Evolutionary conservation across 2,113 vertebrate genomes (phyloP).

Genomic region (Choloepus hoffmanni): DNA sequence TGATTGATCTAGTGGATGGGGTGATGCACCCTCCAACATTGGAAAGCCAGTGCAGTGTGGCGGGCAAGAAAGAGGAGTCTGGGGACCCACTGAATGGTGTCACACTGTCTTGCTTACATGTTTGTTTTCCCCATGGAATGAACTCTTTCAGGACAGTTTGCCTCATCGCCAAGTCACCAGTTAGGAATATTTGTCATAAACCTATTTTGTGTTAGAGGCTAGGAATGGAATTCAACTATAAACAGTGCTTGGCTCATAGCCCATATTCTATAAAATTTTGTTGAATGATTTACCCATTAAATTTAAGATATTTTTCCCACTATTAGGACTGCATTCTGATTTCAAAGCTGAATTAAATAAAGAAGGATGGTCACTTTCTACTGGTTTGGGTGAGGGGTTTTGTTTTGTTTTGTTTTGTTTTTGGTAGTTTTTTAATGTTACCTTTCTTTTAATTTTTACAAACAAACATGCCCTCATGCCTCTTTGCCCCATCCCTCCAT

Average conservation of each 20-base stretch:
- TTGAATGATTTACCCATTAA: not conserved
- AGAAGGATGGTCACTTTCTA: too few relatives aligned
- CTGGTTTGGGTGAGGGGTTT: too few relatives aligned
- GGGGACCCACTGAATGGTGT: not conserved
- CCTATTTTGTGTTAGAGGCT: not conserved
- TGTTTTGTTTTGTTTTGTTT: too few relatives aligned
- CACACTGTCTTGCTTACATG: not conserved
- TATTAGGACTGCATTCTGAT: too few relatives aligned
- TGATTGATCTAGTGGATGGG: too few relatives aligned
- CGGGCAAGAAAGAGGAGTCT: not conserved
- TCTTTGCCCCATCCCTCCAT: too few relatives aligned
- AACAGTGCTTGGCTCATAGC: not conserved
- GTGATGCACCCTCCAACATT: too few relatives aligned
- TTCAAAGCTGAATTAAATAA: too few relatives aligned
- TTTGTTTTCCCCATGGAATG: not conserved
- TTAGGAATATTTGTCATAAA: not conserved
- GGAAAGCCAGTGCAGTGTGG: accelerated
- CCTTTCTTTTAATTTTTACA: too few relatives aligned
- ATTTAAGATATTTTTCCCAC: not conserved
- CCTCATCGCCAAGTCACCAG: not conserved
- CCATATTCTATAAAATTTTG: not conserved
- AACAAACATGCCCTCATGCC: too few relatives aligned
- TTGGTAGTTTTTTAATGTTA: too few relatives aligned
- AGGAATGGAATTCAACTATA: not conserved
- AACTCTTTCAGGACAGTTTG: not conserved